A percentile compares a stretch with the other conserved stretches of the same genome.
Evolutionary conservation across 2,888 invertebrate species (phyloP).

Genomic region (Drosophila leonis): DNA sequence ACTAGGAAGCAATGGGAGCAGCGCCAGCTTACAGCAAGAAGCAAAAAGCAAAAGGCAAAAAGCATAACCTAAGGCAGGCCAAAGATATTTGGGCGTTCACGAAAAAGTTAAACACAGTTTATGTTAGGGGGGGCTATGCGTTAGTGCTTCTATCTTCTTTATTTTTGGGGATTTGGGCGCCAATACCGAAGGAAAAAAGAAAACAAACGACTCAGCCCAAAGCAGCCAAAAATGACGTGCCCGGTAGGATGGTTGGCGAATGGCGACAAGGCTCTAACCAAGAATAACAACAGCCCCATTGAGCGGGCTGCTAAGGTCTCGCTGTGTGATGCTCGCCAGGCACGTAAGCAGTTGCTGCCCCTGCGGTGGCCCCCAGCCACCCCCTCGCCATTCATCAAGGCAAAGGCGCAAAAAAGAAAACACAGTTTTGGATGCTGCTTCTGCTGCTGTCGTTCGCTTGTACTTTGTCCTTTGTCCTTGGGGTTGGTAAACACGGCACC

Average conservation of each 20-base stretch:
- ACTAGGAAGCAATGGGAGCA: constrained; percentile 18
- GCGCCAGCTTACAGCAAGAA: constrained; percentile 30
- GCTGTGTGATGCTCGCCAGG: constrained; percentile 54
- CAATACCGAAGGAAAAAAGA: constrained; percentile 54
- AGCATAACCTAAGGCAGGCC: constrained; percentile 71
- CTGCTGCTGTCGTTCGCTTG: constrained; percentile 44
- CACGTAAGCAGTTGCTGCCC: constrained; percentile 74
- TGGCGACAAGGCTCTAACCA: constrained; percentile 51
- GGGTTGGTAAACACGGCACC: constrained; percentile 80
- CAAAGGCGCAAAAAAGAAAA: constrained; percentile 57
- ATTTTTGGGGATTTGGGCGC: constrained; percentile 55
- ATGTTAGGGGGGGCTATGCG: constrained; percentile 64
- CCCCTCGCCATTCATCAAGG: constrained; percentile 1
- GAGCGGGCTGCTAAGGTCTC: constrained; percentile 15
- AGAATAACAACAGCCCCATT: constrained; percentile 35
- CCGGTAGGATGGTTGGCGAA: constrained; percentile 54
- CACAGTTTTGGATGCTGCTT: constrained; percentile 61
- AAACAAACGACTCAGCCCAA: constrained; percentile 61
- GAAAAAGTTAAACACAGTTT: constrained; percentile 73
- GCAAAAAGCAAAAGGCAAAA: constrained; percentile 38
- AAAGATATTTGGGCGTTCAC: constrained; percentile 74
- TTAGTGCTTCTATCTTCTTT: constrained; percentile 29
- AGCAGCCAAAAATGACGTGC: constrained; percentile 74
- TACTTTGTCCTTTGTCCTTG: constrained; percentile 63
- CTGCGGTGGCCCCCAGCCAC: not conserved